Evolutionary conservation across 2,888 invertebrate species (phyloP).

Genomic region (Drosophila glabriapex): DNA sequence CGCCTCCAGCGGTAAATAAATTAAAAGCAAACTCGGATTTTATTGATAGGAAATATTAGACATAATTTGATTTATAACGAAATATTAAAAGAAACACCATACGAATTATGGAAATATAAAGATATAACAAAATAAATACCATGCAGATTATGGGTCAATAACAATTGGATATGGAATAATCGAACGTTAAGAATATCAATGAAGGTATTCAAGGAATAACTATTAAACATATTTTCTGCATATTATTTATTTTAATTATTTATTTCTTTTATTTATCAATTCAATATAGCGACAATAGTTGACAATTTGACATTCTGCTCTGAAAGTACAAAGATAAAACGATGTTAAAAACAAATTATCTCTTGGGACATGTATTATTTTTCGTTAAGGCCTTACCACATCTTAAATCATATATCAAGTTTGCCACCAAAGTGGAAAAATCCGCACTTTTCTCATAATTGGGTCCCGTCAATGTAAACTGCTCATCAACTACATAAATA

Average conservation of each 20-base stretch:
- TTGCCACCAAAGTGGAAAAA: neutral
- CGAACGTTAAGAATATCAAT: neutral
- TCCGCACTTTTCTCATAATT: neutral
- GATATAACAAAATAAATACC: neutral
- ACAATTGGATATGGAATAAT: neutral
- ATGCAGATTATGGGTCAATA: no score
- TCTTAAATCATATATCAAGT: neutral
- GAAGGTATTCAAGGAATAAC: neutral
- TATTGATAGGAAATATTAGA: neutral
- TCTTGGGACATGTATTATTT: neutral
- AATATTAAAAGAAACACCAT: no score
- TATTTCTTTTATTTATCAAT: neutral
- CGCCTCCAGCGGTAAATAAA: slow-evolving; percentile 25
- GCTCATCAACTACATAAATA: slow-evolving; percentile 4
- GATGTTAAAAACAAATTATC: neutral
- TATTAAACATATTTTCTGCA: neutral
- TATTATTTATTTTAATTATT: neutral
- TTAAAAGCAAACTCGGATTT: neutral
- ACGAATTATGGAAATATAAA: neutral
- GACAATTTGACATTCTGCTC: neutral
- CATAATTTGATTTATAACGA: neutral
- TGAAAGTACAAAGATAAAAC: neutral
- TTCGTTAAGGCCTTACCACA: neutral
- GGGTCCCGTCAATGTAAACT: slow-evolving; percentile 6
- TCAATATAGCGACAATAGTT: neutral